Base-by-base conservation (phyloP, 2,797 vertebrate genomes). In the Eospalax fontanierii region DNA sequence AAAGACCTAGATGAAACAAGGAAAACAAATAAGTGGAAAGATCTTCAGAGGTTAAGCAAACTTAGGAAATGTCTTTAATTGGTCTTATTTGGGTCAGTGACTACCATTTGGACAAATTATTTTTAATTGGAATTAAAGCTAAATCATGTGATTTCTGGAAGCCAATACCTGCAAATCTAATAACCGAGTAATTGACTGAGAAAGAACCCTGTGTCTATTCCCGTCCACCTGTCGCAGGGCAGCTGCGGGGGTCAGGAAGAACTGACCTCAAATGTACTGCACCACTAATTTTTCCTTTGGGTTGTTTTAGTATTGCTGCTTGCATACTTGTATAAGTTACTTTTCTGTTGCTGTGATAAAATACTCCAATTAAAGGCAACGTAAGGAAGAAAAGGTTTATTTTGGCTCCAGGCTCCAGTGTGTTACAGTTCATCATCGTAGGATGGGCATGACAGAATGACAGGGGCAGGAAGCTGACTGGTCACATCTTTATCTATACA, bases 1-100 rank as follows among this genome's bases (percentile, higher is more conserved):
- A 92, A 90, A 90, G 24, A 93, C 66, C 63, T 94, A 76, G 38
- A 83, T 87, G 43, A 94, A 43, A 68, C n/a, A 92, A 95, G 84
- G 35, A 46, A 84, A 91, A 96, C 54, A 88, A 88, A 90, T 87
- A 89, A 97, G 66, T 4, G 4, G 63, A 79, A 89, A 43, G 11
- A 84, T 93, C 68, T 92, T 65, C 90, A 93, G 89, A 92, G 80
- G 54, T 87, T 83, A 93, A 87, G 30, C n/a, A 90, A 97, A 94
- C 57, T 70, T 83, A 85, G 22, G 40, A 78, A 74, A 40, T 21
- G 35, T 9, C 70, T 93, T 54, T 54, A 54, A 54, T 54, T 54
- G 50, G 50, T 54, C 50, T 54, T 92, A 15, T 9, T 78, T 66
- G 35, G 14, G 59, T 94, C 46, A 76, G 50, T 79, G 66, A 38